Percentiles rank a stretch among this genome's conserved stretches.
These are phyloP conservation scores for fruit fly (Drosophila melanogaster) DNA, from an alignment of 1,140 invertebrate genomes.

Conservation along the genomic window Release_6_plus_ISO1_MT NC_004354.4:19453501-19454000, in stretches of 20 bases:
- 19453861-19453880: constrained; percentile 45
- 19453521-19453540: constrained; percentile 33
- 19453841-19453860: constrained; percentile 67
- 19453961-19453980: neutral
- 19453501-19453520: constrained; percentile 8
- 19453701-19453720: constrained; percentile 32
- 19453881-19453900: constrained; percentile 41
- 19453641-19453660: neutral
- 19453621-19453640: neutral
- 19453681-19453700: constrained; percentile 14
- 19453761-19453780: constrained; percentile 39
- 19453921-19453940: neutral
- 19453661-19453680: constrained; percentile 26
- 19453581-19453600: neutral
- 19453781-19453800: neutral
- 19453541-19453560: constrained; percentile 57
- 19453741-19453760: constrained; percentile 22
- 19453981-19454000: constrained; percentile 8
- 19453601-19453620: neutral
- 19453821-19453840: constrained; percentile 52
- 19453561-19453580: constrained; percentile 30
- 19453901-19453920: constrained; percentile 1
- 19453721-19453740: constrained; percentile 20
- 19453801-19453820: neutral
- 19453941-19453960: constrained; percentile 7